phyloP scores from a whole-genome alignment of 2,888 invertebrate species.

The Ormia ochracea region DNA sequence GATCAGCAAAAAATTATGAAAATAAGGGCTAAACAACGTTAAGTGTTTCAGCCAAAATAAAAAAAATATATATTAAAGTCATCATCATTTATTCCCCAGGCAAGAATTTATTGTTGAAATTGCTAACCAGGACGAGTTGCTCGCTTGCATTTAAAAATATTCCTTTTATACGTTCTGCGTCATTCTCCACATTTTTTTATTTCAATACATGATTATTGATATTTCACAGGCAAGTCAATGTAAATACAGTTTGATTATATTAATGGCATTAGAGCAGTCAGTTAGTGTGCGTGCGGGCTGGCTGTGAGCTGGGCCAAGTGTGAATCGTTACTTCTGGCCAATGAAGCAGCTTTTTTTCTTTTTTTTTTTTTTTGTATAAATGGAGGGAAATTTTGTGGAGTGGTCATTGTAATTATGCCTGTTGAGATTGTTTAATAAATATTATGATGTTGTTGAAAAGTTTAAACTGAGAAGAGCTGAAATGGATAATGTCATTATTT shows the following conservation, averaged over 20 bases:
- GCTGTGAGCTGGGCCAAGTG: neutral
- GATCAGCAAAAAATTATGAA: slow-evolving; percentile 9
- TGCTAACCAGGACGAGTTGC: slow-evolving; percentile 38
- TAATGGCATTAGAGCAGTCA: slow-evolving; percentile 15
- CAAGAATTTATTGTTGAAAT: slow-evolving; percentile 45
- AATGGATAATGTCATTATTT: neutral
- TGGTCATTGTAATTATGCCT: slow-evolving; percentile 16
- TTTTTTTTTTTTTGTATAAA: neutral
- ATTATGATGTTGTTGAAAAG: neutral
- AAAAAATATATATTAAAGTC: slow-evolving; percentile 50
- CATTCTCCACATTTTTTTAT: neutral
- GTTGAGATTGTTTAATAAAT: neutral
- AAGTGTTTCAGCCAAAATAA: slow-evolving; percentile 39
- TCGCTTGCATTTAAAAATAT: slow-evolving; percentile 38
- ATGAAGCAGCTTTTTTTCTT: neutral
- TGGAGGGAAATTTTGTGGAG: no score
- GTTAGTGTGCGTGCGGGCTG: neutral
- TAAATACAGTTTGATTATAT: slow-evolving; percentile 46
- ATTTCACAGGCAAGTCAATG: slow-evolving; percentile 47
- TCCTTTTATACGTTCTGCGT: slow-evolving; percentile 12
- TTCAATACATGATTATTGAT: slow-evolving; percentile 44
- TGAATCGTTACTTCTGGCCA: slow-evolving; percentile 10
- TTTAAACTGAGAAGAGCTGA: neutral
- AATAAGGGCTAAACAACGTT: slow-evolving; percentile 47
- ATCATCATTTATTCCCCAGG: slow-evolving; percentile 53